Conservation (phyloP, 2,113 vertebrate species). For the Neotoma lepida region DNA sequence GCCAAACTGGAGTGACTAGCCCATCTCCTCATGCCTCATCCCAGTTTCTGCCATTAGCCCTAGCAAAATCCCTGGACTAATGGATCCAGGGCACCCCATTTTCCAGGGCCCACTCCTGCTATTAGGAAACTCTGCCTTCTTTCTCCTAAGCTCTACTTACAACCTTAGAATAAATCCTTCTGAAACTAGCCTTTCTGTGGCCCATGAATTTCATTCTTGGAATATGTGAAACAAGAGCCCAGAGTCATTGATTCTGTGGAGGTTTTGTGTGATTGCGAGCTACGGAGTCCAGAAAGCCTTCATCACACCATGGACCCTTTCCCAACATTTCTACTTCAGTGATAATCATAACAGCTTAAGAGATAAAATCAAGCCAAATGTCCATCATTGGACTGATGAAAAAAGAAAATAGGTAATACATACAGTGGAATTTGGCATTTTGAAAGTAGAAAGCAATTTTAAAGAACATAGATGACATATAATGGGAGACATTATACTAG, state of each 20-base stretch:
- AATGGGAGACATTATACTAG: neutral
- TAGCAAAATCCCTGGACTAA: neutral
- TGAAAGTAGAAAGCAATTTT: neutral
- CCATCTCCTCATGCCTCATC: neutral
- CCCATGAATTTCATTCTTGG: neutral
- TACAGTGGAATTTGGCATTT: neutral
- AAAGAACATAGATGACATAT: neutral
- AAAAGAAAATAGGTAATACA: neutral
- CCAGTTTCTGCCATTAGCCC: neutral
- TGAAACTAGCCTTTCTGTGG: neutral
- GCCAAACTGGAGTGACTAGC: no score
- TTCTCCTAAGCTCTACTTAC: neutral
- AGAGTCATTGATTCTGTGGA: neutral
- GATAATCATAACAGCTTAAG: neutral
- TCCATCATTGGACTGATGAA: neutral
- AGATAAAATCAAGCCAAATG: neutral
- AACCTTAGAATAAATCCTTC: neutral
- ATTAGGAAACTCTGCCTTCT: neutral
- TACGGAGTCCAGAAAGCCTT: neutral
- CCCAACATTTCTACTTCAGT: neutral
- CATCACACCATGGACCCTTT: neutral
- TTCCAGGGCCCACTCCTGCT: neutral
- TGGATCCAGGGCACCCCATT: neutral
- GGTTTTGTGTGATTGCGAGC: neutral
- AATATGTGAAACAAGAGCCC: neutral